phyloP scores from a whole-genome alignment of 1,140 invertebrate species.

The Cotesia glomerata region DNA sequence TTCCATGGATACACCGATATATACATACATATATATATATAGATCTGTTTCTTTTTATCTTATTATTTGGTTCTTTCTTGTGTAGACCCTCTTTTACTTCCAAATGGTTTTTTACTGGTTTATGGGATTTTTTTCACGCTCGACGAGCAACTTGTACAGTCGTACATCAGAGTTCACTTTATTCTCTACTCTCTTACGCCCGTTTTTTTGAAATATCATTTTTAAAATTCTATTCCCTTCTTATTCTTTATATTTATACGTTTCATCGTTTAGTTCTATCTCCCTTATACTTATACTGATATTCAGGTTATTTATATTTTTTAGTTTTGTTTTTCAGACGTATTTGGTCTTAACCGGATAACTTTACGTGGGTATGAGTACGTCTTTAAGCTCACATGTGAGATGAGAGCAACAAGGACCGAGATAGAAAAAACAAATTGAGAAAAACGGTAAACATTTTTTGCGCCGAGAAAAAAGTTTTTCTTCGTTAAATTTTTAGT shows the following conservation, averaged over 20 bases:
- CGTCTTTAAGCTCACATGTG: too few relatives aligned
- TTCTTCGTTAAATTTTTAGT: too few relatives aligned
- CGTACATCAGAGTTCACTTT: slow-evolving; percentile 55
- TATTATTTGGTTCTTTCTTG: slow-evolving; percentile 26
- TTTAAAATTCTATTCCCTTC: not conserved
- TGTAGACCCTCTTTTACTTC: slow-evolving; percentile 43
- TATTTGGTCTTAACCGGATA: not conserved
- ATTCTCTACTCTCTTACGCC: slow-evolving; percentile 3
- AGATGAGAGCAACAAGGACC: too few relatives aligned
- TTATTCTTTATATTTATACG: slow-evolving; percentile 17
- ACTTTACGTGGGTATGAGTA: too few relatives aligned
- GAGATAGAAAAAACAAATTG: too few relatives aligned
- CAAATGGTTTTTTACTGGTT: slow-evolving; percentile 61
- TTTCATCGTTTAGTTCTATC: slow-evolving; percentile 4
- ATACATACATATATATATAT: slow-evolving; percentile 9
- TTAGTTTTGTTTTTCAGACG: slow-evolving; percentile 3
- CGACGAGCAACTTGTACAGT: slow-evolving; percentile 59
- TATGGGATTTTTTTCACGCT: slow-evolving; percentile 64
- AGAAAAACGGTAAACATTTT: too few relatives aligned
- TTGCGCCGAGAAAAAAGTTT: too few relatives aligned
- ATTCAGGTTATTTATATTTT: slow-evolving; percentile 26
- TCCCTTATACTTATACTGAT: slow-evolving; percentile 25
- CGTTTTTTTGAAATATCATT: slow-evolving; percentile 16
- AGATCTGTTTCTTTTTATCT: slow-evolving; percentile 11
- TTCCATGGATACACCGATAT: slow-evolving; percentile 45